phyloP scores from a whole-genome alignment of 2,888 invertebrate genomes.

The Lepas anatifera region DNA sequence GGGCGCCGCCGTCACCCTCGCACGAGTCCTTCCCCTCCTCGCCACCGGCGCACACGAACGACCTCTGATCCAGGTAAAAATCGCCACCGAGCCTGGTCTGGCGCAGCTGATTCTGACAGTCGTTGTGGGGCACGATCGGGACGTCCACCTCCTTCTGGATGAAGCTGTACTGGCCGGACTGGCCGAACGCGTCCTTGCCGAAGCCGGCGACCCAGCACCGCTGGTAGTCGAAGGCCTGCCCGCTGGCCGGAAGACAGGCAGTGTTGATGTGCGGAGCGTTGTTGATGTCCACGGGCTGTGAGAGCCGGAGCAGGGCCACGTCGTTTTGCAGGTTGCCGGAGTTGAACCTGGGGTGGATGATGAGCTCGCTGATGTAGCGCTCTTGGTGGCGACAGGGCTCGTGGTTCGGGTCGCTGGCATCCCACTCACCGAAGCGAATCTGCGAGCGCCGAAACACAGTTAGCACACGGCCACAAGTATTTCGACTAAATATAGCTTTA shows the following conservation, averaged over 20 bases:
- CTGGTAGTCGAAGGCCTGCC: constrained; percentile 38
- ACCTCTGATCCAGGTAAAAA: constrained; percentile 49
- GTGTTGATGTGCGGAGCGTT: constrained; percentile 37
- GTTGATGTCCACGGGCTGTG: constrained; percentile 34
- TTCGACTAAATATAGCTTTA: no score
- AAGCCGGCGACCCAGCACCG: constrained; percentile 54
- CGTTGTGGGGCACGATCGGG: constrained; percentile 49
- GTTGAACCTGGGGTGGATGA: constrained; percentile 53
- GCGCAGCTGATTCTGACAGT: constrained; percentile 51
- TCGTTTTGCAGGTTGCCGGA: constrained; percentile 62
- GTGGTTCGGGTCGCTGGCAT: constrained; percentile 45
- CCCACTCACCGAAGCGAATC: constrained; percentile 63
- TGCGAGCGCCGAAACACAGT: no score
- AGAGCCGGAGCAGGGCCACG: constrained; percentile 62
- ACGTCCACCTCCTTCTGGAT: constrained; percentile 64
- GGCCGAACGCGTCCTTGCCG: constrained; percentile 57
- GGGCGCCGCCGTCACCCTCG: constrained; percentile 63
- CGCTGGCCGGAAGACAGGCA: constrained; percentile 39
- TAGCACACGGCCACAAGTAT: no score
- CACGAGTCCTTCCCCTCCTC: constrained; percentile 63
- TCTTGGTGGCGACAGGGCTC: constrained; percentile 55
- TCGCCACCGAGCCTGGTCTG: constrained; percentile 50
- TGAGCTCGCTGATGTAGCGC: constrained; percentile 44
- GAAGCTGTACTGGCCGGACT: constrained; percentile 43
- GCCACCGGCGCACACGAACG: constrained; percentile 68